Evolutionary conservation across 2,113 vertebrate species (phyloP).

Genomic region (western clawed frog (Xenopus tropicalis)): UCB_Xtro_10.0 CM004450.2:34806501-34807000

Average conservation of each 20-base stretch:
- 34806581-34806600: too few species aligned
- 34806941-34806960: not conserved
- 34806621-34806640: not conserved
- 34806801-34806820: too few species aligned
- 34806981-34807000: not conserved
- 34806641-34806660: not conserved
- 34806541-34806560: not conserved
- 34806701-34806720: not conserved
- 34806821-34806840: too few species aligned
- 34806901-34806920: not conserved
- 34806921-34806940: not conserved
- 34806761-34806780: not conserved
- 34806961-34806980: not conserved
- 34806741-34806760: not conserved
- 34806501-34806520: too few species aligned
- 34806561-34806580: not conserved
- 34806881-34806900: conserved; percentile 2
- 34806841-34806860: not conserved
- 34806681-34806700: too few species aligned
- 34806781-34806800: not conserved
- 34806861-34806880: conserved; percentile 7
- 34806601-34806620: not conserved
- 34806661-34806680: not conserved
- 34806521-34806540: not conserved
- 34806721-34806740: not conserved